These are phyloP conservation scores for Cactoblastis cactorum DNA, from an alignment of 2,888 invertebrate genomes.

Conservation along the genomic window DNA sequence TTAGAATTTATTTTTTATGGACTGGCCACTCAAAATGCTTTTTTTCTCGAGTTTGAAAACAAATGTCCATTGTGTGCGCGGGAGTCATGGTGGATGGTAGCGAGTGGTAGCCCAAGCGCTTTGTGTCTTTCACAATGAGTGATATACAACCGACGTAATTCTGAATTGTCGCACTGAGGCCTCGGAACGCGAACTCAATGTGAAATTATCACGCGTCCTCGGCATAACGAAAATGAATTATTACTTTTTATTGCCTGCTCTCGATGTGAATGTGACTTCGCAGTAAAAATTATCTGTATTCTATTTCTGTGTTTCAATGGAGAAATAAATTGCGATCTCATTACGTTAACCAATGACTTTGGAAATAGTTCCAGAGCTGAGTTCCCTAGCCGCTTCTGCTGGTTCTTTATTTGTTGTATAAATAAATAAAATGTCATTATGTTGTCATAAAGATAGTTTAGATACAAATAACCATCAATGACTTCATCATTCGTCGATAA, in stretches of 20 bases:
- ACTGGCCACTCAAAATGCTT: conserved; percentile 62
- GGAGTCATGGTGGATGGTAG: conserved; percentile 58
- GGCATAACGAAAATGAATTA: conserved; percentile 78
- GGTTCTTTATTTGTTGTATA: conserved; percentile 32
- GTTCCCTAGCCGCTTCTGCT: not conserved
- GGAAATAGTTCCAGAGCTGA: conserved; percentile 20
- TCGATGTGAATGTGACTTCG: conserved; percentile 43
- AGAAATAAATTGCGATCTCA: conserved; percentile 30
- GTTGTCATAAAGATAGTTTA: conserved; percentile 55
- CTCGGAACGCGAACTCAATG: conserved; percentile 59
- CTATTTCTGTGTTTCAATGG: conserved; percentile 39
- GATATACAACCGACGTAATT: conserved; percentile 75
- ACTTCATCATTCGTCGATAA: conserved; percentile 56
- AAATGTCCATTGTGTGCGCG: conserved; percentile 70
- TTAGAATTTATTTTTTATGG: conserved; percentile 56
- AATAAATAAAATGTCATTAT: conserved; percentile 53
- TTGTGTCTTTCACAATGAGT: conserved; percentile 76
- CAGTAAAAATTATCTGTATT: conserved; percentile 44
- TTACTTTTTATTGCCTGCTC: conserved; percentile 64
- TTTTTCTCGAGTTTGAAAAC: conserved; percentile 69
- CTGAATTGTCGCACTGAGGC: conserved; percentile 67
- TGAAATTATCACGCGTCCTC: conserved; percentile 75
- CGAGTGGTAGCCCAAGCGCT: conserved; percentile 61
- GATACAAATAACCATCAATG: conserved; percentile 55
- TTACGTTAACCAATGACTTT: conserved; percentile 36